phyloP scores from a whole-genome alignment of 2,113 vertebrate genomes.

The Piprites chloris region DNA sequence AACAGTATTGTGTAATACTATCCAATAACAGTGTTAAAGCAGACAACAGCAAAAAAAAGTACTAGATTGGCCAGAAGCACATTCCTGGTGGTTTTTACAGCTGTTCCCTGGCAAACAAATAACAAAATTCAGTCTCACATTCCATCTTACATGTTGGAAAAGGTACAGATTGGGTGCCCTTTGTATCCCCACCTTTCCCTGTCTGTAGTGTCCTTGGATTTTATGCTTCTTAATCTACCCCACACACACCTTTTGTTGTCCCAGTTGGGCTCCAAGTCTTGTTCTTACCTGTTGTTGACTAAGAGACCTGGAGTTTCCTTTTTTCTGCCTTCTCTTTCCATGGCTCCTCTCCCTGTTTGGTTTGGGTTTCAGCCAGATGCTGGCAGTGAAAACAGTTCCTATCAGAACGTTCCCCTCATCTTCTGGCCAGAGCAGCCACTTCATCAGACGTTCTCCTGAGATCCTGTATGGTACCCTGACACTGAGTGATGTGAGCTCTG shows the following conservation, averaged over 20 bases:
- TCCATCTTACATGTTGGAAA: background rate
- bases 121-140: background rate
- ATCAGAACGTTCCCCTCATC: background rate
- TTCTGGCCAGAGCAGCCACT: background rate
- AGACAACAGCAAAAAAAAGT: background rate
- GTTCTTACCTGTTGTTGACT: conserved; percentile 21
- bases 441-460: background rate
- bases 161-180: background rate
- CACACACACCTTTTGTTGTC: background rate
- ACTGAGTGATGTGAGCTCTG: background rate
- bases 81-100: conserved; percentile 29
- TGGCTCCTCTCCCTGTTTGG: background rate
- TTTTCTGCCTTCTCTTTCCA: background rate
- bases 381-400: background rate
- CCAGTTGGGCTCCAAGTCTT: background rate
- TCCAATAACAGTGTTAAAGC: background rate
- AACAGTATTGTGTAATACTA: background rate
- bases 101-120: conserved; percentile 4
- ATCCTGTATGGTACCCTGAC: background rate
- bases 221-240: background rate
- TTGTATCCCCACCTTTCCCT: background rate
- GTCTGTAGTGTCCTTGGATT: background rate
- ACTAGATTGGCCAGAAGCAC: background rate
- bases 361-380: background rate
- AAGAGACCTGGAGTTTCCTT: background rate